Base-by-base conservation (phyloP, 1,140 invertebrate genomes). In the Drosophila yakuba region DNA sequence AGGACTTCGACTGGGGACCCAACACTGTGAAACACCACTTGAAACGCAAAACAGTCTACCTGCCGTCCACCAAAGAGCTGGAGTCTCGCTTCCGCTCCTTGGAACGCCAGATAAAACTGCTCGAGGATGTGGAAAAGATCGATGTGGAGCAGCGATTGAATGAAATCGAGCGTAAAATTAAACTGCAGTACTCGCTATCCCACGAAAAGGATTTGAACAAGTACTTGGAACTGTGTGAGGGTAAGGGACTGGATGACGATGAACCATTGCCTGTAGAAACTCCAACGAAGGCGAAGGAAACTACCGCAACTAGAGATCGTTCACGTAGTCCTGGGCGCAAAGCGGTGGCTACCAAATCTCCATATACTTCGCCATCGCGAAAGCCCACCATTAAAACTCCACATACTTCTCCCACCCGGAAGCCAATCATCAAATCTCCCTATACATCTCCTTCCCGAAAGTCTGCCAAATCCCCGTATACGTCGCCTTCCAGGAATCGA, bases 91-190 rank as follows among this genome's bases (percentile, higher is more conserved):
- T 91, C 38, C 78, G 90, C 1, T 91, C 90, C 4, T 32, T 91
- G 3, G 90, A 91, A 48, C 74, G 90, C 1, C 90, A 91, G 54
- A 91, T 91, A 1, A 91, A 89, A 43, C 61, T 91, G 3, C 81
- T 91, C 0, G 90, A 91, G 54, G 90, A 91, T 72, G 90, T 91
- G 11, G 90, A 91, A 20, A 91, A 91, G 23, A 91, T 91, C 15
- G 90, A 91, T 75, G 90, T 91, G 11, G 90, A 91, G 59, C 83
- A 91, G 39, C 67, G 90, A 4, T 45, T 91, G 4, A 64, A 23
- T 17, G 90, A 91, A 61, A 91, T 91, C 23, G 90, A 91, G 20
- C 62, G 90, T 3, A 91, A 91, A 71, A 91, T 91, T 15, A 91
- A 91, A 25, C 15, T 91, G 15, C 90, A 91, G 25, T 91, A 91